Percentiles rank a stretch among this genome's conserved stretches.
These are phyloP conservation scores for Callospermophilus lateralis DNA, from an alignment of 2,113 vertebrate genomes.

Conservation along the genomic window DNA sequence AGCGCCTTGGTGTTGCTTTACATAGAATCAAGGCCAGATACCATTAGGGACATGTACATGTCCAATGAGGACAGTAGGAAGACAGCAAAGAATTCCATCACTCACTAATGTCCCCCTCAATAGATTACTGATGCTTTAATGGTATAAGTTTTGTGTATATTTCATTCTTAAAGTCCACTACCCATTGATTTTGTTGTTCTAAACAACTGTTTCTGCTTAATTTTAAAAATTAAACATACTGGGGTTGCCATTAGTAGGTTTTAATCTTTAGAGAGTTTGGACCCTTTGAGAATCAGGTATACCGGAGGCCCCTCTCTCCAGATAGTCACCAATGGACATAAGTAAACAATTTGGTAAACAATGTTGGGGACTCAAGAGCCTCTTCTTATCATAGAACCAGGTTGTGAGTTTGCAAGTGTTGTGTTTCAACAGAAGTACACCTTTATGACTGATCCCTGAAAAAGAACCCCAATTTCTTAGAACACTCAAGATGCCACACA, in stretches of 20 bases:
- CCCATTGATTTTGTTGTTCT: not conserved
- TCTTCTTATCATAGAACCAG: not conserved
- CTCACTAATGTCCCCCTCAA: not conserved
- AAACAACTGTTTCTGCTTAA: not conserved
- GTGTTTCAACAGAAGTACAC: not conserved
- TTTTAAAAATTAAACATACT: conserved; percentile 43
- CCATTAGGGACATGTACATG: not conserved
- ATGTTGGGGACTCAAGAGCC: not conserved
- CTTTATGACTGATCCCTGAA: not conserved
- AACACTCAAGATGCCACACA: not conserved
- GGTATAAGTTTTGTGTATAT: not conserved
- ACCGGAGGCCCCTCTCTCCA: not conserved
- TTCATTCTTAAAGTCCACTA: conserved; percentile 4
- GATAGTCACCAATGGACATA: not conserved
- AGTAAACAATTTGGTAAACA: not conserved
- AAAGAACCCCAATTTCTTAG: not conserved
- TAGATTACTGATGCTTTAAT: not conserved
- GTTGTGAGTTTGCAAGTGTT: not conserved
- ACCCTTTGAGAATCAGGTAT: not conserved
- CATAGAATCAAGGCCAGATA: not conserved
- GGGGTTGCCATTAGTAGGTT: not conserved
- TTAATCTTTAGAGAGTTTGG: not conserved
- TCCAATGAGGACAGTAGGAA: not conserved
- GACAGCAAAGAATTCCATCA: not conserved
- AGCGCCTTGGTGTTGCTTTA: not conserved